Percentiles rank a stretch among this genome's conserved stretches.
phyloP scores from a whole-genome alignment of 1,140 invertebrate species.

The Dreissena rostriformis region DNA sequence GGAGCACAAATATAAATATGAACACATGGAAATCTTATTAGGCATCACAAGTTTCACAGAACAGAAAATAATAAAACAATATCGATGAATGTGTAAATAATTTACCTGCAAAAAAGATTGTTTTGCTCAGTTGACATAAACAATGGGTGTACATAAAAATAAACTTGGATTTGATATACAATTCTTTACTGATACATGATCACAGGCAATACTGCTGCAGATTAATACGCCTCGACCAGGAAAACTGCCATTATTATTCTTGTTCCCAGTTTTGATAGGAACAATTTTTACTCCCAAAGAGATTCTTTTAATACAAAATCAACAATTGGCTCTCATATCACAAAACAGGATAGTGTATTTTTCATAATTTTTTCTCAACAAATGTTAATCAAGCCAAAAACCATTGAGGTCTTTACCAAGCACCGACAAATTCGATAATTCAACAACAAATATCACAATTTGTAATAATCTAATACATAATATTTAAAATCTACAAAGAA shows the following conservation, averaged over 20 bases:
- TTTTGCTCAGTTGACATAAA: slow-evolving; percentile 10
- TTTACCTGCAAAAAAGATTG: background rate
- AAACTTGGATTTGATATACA: slow-evolving; percentile 8
- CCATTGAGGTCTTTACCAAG: background rate
- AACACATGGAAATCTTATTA: slow-evolving; percentile 13
- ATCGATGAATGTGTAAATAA: slow-evolving; percentile 6
- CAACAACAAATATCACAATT: slow-evolving; percentile 4
- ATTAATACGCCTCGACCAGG: background rate
- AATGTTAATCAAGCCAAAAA: too few relatives aligned
- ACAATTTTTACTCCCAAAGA: too few relatives aligned
- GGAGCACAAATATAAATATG: slow-evolving; percentile 3
- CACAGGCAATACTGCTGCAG: slow-evolving; percentile 9
- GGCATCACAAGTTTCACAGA: background rate
- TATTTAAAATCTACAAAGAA: slow-evolving; percentile 2
- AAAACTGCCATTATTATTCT: background rate
- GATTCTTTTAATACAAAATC: too few relatives aligned
- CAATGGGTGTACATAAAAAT: background rate
- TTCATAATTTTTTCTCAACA: too few relatives aligned
- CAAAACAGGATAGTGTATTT: too few relatives aligned
- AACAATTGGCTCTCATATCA: too few relatives aligned
- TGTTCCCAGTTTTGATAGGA: too few relatives aligned
- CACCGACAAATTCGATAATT: slow-evolving; percentile 3
- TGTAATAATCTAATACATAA: slow-evolving; percentile 2
- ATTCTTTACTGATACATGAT: background rate
- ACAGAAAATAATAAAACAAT: slow-evolving; percentile 8